Evolutionary conservation across 2,888 invertebrate genomes (phyloP).

Genomic region (Spialia ferax): DNA sequence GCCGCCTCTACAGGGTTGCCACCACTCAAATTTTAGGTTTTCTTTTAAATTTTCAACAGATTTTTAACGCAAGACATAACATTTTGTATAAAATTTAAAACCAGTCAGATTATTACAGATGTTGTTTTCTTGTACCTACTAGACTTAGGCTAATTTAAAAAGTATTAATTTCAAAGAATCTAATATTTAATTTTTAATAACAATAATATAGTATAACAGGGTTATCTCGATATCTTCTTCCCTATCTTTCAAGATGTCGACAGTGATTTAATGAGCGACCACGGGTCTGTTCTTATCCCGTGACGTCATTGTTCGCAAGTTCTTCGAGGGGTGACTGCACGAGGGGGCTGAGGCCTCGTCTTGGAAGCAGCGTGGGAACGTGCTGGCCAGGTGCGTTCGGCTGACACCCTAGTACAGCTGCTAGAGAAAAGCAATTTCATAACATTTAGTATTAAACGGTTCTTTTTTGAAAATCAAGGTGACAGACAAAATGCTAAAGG

Average conservation of each 20-base stretch:
- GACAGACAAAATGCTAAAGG: background rate
- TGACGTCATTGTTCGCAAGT: constrained; percentile 62
- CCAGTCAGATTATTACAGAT: too few relatives aligned
- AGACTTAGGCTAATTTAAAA: too few relatives aligned
- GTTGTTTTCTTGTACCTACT: too few relatives aligned
- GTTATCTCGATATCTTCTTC: constrained; percentile 11
- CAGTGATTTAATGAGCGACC: constrained; percentile 56
- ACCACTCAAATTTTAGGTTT: constrained; percentile 39
- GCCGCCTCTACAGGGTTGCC: constrained; percentile 64
- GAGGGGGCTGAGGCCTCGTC: constrained; percentile 48
- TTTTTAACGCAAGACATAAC: too few relatives aligned
- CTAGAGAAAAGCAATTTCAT: constrained; percentile 45
- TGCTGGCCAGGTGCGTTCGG: constrained; percentile 76
- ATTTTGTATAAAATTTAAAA: too few relatives aligned
- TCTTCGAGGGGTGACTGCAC: constrained; percentile 50
- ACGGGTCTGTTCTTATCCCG: constrained; percentile 60
- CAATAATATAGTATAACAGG: background rate
- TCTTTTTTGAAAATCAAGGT: background rate
- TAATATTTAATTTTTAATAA: constrained; percentile 6
- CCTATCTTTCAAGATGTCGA: constrained; percentile 28
- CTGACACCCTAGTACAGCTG: constrained; percentile 70
- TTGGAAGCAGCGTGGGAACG: constrained; percentile 80
- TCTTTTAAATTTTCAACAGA: too few relatives aligned
- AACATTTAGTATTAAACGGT: constrained; percentile 15
- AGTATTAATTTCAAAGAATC: background rate